Evolutionary conservation across 2,888 invertebrate genomes (phyloP).

Genomic region (Candidula unifasciata): DNA sequence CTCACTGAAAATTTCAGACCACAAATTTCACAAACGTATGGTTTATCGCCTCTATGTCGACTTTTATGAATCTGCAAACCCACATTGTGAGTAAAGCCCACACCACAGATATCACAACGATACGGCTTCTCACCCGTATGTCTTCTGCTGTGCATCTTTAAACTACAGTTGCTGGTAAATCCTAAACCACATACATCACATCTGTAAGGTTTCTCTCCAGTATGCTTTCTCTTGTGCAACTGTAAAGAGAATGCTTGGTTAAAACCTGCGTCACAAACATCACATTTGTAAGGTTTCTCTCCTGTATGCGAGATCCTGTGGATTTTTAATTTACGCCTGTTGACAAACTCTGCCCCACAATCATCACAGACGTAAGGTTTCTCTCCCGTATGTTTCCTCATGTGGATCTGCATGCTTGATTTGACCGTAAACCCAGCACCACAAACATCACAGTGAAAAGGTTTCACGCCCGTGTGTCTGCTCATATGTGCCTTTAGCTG

Average conservation of each 20-base stretch:
- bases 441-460: not conserved
- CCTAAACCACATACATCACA: constrained; percentile 13
- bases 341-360: not conserved
- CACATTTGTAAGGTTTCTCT: constrained; percentile 20
- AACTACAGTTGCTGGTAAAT: not conserved
- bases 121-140: not conserved
- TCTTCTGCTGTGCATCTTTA: not conserved
- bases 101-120: not conserved
- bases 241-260: not conserved
- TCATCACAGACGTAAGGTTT: not conserved
- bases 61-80: not conserved
- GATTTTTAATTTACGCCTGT: not conserved
- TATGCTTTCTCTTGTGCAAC: not conserved
- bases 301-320: not conserved
- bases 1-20: not conserved
- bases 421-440: not conserved
- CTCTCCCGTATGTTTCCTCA: not conserved
- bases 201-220: constrained; percentile 9
- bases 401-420: not conserved
- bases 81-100: not conserved
- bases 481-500: not conserved
- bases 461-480: not conserved
- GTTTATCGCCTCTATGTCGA: constrained; percentile 1
- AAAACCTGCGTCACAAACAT: not conserved
- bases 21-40: constrained; percentile 16